phyloP scores from a whole-genome alignment of 1,140 invertebrate species.

The Drosophila pectinifera region DNA sequence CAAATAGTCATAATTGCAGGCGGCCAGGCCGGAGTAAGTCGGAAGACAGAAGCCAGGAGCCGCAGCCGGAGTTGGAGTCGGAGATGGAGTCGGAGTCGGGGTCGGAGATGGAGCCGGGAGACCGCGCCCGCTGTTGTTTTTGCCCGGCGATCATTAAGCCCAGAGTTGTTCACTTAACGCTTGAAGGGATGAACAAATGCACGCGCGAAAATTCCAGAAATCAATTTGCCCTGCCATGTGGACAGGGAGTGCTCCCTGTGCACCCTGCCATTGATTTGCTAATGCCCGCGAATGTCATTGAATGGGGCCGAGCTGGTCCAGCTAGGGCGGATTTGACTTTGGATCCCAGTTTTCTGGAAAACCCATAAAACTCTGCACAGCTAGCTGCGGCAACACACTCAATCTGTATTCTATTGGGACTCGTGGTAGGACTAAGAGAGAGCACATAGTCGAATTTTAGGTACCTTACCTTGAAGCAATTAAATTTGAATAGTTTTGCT shows the following conservation, averaged over 20 bases:
- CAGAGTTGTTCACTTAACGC: slow-evolving; percentile 79
- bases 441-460: background rate
- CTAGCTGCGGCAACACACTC: background rate
- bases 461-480: background rate
- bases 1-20: slow-evolving; percentile 80
- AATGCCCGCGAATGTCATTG: slow-evolving; percentile 67
- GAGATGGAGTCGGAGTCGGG: background rate
- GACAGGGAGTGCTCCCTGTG: slow-evolving; percentile 6
- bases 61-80: background rate
- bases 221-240: slow-evolving; percentile 66
- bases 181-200: slow-evolving; percentile 78
- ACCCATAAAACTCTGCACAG: slow-evolving; percentile 29
- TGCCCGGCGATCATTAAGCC: slow-evolving; percentile 69
- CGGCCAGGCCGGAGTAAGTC: slow-evolving; percentile 33
- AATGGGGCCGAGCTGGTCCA: slow-evolving; percentile 2
- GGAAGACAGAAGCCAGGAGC: slow-evolving; percentile 1
- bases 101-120: background rate
- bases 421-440: background rate
- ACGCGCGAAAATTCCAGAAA: slow-evolving; percentile 79
- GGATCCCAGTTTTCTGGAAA: slow-evolving; percentile 32
- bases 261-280: slow-evolving; percentile 49
- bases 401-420: background rate
- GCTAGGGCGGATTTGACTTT: slow-evolving; percentile 27
- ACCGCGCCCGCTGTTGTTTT: slow-evolving; percentile 20
- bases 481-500: too few relatives aligned